A percentile compares a stretch with the other conserved stretches of the same genome.
phyloP scores from a whole-genome alignment of 2,113 vertebrate species.

The Rhinolophus ferrumequinum region DNA sequence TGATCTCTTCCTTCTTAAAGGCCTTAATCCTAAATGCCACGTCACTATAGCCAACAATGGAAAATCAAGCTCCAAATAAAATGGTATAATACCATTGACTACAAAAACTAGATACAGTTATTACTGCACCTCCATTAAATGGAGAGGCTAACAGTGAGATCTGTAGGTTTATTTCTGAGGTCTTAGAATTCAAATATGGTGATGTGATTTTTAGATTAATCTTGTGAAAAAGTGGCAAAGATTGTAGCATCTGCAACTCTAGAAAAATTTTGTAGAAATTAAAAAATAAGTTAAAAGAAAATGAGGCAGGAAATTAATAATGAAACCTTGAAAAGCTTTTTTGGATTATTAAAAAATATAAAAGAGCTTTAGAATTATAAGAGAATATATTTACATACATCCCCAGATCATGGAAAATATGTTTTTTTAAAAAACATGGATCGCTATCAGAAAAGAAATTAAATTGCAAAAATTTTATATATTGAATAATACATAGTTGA shows the following conservation, averaged over 20 bases:
- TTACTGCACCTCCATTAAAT: background rate
- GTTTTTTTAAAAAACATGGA: background rate
- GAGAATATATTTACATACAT: background rate
- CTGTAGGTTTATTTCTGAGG: slow-evolving; percentile 4
- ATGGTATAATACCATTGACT: background rate
- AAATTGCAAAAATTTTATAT: background rate
- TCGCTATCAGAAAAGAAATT: background rate
- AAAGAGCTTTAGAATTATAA: background rate
- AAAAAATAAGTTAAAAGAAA: background rate
- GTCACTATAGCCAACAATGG: background rate
- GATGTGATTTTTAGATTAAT: background rate
- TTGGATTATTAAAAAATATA: background rate
- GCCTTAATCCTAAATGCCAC: background rate
- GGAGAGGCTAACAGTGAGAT: background rate
- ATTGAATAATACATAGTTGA: background rate
- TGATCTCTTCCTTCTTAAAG: background rate
- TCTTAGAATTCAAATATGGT: background rate
- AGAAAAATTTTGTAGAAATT: slow-evolving; percentile 24
- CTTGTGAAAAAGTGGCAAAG: background rate
- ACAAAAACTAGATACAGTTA: background rate
- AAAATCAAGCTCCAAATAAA: background rate
- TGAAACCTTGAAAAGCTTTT: background rate
- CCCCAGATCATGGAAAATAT: background rate
- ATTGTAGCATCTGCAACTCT: background rate
- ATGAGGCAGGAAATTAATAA: background rate